Evolutionary conservation across 1,140 invertebrate genomes (phyloP).

Genomic region (Ruditapes philippinarum): DNA sequence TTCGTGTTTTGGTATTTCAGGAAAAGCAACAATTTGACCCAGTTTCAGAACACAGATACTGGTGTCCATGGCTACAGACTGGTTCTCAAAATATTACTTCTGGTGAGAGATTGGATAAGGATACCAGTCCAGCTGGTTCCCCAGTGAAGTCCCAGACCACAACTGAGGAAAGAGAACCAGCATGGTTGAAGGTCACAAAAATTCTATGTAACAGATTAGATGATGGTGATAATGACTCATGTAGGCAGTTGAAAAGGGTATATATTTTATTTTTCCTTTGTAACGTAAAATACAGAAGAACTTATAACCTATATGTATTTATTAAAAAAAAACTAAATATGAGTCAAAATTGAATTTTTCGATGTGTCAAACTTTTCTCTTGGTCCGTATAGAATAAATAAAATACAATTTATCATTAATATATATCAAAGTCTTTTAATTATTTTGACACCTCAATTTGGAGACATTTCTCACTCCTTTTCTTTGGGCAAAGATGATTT

Average conservation of each 20-base stretch:
- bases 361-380: no score
- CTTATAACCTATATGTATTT: no score
- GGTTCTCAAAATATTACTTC: background rate
- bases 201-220: background rate
- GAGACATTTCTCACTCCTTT: no score
- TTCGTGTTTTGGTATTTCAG: constrained; percentile 37
- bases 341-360: no score
- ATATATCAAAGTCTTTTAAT: no score
- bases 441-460: no score
- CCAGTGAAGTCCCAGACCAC: background rate
- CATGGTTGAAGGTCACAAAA: constrained; percentile 27
- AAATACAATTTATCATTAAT: no score
- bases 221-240: constrained; percentile 16
- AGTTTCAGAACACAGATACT: constrained; percentile 73
- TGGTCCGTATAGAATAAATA: no score
- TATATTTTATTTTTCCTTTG: no score
- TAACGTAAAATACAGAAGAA: no score
- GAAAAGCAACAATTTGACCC: constrained; percentile 71
- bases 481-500: no score
- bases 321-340: no score
- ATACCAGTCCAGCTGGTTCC: background rate
- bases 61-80: constrained; percentile 75
- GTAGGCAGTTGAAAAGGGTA: constrained; percentile 48
- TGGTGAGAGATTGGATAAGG: background rate
- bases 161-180: background rate